Conservation (phyloP, 2,113 vertebrate species). For the Rhineura floridana region DNA sequence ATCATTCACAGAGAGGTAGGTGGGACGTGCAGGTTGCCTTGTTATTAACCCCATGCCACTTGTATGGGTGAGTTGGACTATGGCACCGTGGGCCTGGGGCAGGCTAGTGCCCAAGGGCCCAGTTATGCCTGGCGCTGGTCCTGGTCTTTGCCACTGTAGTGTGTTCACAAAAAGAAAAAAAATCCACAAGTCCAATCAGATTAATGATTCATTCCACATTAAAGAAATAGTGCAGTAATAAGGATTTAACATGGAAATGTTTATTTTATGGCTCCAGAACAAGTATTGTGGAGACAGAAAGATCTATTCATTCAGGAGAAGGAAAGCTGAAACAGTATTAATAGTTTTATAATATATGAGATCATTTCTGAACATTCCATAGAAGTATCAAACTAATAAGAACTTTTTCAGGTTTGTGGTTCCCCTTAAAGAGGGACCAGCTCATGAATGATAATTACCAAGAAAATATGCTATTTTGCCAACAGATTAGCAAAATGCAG, state of each 20-base stretch:
- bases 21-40: too few relatives aligned
- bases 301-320: rapidly evolving
- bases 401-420: slow-evolving; percentile 48
- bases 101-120: too few relatives aligned
- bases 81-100: too few relatives aligned
- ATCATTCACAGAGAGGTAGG: too few relatives aligned
- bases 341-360: not conserved
- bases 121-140: too few relatives aligned
- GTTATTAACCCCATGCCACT: too few relatives aligned
- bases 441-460: not conserved
- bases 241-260: rapidly evolving
- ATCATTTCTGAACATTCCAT: not conserved
- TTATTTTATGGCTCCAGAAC: not conserved
- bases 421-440: slow-evolving; percentile 52
- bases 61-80: too few relatives aligned
- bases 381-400: slow-evolving; percentile 5
- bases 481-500: slow-evolving; percentile 46
- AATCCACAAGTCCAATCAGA: not conserved
- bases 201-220: not conserved
- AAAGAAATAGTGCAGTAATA: not conserved
- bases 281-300: not conserved
- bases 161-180: too few relatives aligned
- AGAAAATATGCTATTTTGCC: slow-evolving; percentile 37
- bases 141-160: too few relatives aligned
- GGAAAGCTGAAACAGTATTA: not conserved